Percentiles rank a stretch among this genome's conserved stretches.
phyloP scores from a whole-genome alignment of 2,113 vertebrate species.

The Syngnathus typhle region DNA sequence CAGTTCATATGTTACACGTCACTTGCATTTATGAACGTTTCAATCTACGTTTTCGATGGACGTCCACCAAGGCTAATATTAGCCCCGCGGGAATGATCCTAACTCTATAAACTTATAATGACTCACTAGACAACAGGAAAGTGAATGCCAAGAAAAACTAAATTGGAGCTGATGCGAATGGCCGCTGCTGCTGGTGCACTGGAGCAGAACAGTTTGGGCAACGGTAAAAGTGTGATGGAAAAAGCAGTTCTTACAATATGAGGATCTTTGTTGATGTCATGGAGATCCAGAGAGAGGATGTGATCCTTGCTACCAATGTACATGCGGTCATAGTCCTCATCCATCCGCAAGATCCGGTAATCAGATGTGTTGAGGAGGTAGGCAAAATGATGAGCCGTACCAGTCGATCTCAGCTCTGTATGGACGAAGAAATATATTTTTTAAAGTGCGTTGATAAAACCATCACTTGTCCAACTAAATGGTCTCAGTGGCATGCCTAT shows the following conservation, averaged over 20 bases:
- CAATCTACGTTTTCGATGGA: constrained; percentile 28
- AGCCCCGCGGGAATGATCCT: constrained; percentile 40
- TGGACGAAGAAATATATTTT: constrained; percentile 31
- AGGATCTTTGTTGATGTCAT: constrained; percentile 95
- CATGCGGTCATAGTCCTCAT: constrained; percentile 97
- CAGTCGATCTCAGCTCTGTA: constrained; percentile 85
- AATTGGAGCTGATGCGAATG: constrained; percentile 10
- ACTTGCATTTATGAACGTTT: constrained; percentile 42
- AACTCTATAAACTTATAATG: constrained; percentile 46
- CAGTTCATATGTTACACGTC: constrained; percentile 46
- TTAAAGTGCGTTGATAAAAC: constrained; percentile 22
- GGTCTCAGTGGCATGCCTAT: constrained; percentile 38
- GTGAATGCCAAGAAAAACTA: constrained; percentile 32
- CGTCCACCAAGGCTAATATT: constrained; percentile 47
- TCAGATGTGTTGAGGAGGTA: constrained; percentile 92
- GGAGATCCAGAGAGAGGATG: constrained; percentile 92
- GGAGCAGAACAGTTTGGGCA: neutral
- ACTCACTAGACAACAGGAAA: constrained; percentile 13
- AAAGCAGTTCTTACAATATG: constrained; percentile 82
- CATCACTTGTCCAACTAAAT: constrained; percentile 34
- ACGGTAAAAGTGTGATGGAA: neutral
- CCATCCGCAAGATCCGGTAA: constrained; percentile 93
- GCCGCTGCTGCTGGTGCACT: too few species aligned
- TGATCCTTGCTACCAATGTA: constrained; percentile 97
- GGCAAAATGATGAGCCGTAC: constrained; percentile 90